Percentiles rank a stretch among this genome's conserved stretches.
Conservation (phyloP, 2,888 invertebrate genomes). For the Leptopilina syphax region DNA sequence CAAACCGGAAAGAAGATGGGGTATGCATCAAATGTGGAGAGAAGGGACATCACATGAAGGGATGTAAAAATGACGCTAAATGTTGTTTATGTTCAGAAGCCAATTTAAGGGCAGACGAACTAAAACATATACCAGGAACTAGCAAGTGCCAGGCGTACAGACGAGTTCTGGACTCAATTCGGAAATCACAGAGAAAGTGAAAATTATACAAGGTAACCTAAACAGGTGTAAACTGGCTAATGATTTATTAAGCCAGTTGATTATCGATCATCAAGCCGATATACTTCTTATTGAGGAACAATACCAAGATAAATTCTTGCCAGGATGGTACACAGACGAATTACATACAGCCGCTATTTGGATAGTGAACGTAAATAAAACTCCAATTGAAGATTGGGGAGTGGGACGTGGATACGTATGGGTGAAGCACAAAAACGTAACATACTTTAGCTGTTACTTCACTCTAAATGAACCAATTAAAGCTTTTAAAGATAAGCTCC, state of each 20-base stretch:
- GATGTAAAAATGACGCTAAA: not conserved
- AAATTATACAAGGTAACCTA: not conserved
- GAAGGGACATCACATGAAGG: not conserved
- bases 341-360: not conserved
- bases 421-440: not conserved
- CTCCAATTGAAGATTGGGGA: not conserved
- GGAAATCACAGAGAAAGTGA: not conserved
- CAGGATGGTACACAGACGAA: not conserved
- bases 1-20: not conserved
- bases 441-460: not conserved
- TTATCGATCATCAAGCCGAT: not conserved
- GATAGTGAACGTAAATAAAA: not conserved
- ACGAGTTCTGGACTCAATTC: not conserved
- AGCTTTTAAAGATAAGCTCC: not conserved
- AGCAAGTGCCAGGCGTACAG: not conserved
- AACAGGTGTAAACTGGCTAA: not conserved
- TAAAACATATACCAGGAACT: not conserved
- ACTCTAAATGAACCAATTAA: not conserved
- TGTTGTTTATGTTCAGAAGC: not conserved
- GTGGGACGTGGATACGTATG: not conserved
- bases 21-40: constrained; percentile 29
- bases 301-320: not conserved
- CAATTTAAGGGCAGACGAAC: not conserved
- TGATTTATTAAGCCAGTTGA: not conserved
- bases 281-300: not conserved